phyloP scores from a whole-genome alignment of 64 coral and sea anemone genomes.

The Pachyseris speciosa region DNA sequence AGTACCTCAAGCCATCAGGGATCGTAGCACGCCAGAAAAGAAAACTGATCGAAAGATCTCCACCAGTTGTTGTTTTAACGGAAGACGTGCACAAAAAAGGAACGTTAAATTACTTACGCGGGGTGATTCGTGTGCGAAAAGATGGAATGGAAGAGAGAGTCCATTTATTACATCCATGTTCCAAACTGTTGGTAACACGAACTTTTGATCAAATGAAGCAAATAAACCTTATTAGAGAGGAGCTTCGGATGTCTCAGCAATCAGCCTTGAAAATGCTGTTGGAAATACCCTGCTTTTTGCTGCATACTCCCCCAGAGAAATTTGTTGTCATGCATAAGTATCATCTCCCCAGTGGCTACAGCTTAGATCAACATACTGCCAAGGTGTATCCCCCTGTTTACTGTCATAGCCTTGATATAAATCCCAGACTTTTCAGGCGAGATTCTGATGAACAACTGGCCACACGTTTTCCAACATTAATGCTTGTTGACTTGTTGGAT shows the following conservation, averaged over 20 bases:
- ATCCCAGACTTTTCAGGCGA: slow-evolving; percentile 67
- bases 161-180: slow-evolving; percentile 84
- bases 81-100: slow-evolving; percentile 29
- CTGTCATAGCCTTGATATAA: slow-evolving; percentile 20
- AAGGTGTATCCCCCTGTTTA: slow-evolving; percentile 75
- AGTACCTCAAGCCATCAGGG: slow-evolving; percentile 78
- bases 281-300: slow-evolving; percentile 74
- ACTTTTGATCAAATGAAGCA: slow-evolving; percentile 49
- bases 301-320: slow-evolving; percentile 51
- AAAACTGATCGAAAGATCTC: slow-evolving; percentile 74
- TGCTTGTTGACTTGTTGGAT: slow-evolving; percentile 73
- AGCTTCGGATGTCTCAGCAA: slow-evolving; percentile 87
- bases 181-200: slow-evolving; percentile 60
- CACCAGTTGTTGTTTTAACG: slow-evolving; percentile 71
- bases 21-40: slow-evolving; percentile 80
- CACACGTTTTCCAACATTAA: slow-evolving; percentile 41
- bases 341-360: slow-evolving; percentile 68
- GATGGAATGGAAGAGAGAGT: slow-evolving; percentile 30
- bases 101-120: slow-evolving; percentile 76
- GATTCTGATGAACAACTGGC: slow-evolving; percentile 62
- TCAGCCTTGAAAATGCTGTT: slow-evolving; percentile 75
- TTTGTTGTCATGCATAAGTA: slow-evolving; percentile 77
- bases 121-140: slow-evolving; percentile 31
- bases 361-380: slow-evolving; percentile 85
- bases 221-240: slow-evolving; percentile 66